Evolutionary conservation across 2,797 vertebrate species (phyloP).

Genomic region (Trichosurus vulpecula): DNA sequence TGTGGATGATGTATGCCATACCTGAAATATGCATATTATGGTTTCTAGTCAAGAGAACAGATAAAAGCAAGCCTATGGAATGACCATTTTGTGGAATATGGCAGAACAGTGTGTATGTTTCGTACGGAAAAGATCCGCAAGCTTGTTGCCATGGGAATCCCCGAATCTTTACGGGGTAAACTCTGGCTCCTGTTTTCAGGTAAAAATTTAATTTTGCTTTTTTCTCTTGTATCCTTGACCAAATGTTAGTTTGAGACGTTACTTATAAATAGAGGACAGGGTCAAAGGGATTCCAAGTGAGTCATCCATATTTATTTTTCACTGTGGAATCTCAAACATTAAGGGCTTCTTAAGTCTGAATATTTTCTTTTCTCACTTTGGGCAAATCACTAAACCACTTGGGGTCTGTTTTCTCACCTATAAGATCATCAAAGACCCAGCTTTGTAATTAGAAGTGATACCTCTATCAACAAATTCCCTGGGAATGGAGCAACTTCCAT

Average conservation of each 20-base stretch:
- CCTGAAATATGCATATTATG: constrained; percentile 6
- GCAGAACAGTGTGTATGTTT: constrained; percentile 96
- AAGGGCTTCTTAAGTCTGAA: background rate
- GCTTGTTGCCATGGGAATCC: constrained; percentile 95
- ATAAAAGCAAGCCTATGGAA: constrained; percentile 92
- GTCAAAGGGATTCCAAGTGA: too few species aligned
- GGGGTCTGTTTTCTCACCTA: background rate
- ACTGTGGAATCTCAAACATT: background rate
- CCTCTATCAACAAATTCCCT: background rate
- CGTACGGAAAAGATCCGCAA: constrained; percentile 94
- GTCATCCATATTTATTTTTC: background rate
- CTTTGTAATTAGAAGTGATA: background rate
- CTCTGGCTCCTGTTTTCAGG: constrained; percentile 97
- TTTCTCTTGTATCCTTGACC: background rate
- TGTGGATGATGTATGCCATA: background rate
- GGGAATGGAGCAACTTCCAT: background rate
- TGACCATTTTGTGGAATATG: constrained; percentile 93
- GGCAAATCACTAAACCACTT: background rate
- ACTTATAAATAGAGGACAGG: background rate
- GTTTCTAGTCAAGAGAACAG: constrained; percentile 88
- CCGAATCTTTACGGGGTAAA: constrained; percentile 93
- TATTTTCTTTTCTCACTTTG: background rate
- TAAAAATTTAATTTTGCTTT: constrained; percentile 68
- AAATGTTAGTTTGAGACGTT: background rate
- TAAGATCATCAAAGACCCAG: background rate